Evolutionary conservation across 2,113 vertebrate species (phyloP).

Genomic region (Lepus europaeus): DNA sequence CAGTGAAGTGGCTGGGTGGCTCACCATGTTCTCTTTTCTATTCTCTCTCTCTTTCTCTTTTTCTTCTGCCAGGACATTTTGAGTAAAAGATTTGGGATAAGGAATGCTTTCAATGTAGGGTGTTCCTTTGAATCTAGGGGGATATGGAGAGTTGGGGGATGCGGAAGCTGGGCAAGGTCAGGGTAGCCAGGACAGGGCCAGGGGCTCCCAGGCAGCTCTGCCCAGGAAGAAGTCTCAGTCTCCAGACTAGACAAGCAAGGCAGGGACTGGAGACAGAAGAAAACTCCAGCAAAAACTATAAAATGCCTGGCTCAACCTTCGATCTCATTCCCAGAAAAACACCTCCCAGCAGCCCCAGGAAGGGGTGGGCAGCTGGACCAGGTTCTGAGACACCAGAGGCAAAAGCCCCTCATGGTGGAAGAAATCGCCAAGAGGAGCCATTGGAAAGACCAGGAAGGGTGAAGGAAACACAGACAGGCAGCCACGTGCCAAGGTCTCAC

Average conservation of each 20-base stretch:
- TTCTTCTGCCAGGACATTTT: background rate
- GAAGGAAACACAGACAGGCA: background rate
- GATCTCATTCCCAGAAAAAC: background rate
- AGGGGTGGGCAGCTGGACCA: background rate
- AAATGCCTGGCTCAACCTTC: background rate
- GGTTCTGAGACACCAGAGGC: background rate
- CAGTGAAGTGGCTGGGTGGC: background rate
- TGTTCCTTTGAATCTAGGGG: background rate
- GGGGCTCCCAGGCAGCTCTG: background rate
- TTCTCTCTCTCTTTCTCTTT: background rate
- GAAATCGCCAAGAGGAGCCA: background rate
- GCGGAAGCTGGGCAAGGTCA: background rate
- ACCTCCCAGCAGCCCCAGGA: background rate
- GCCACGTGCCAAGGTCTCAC: background rate
- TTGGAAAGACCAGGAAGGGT: background rate
- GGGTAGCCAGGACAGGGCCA: accelerated
- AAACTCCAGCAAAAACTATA: background rate
- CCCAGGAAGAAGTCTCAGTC: background rate
- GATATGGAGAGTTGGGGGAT: background rate
- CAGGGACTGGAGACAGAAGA: background rate
- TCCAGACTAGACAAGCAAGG: background rate
- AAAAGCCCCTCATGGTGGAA: background rate
- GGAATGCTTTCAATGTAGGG: background rate
- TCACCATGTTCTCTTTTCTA: background rate
- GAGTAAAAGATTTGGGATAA: background rate